A percentile compares a stretch with the other conserved stretches of the same genome.
Conservation (phyloP, 2,797 vertebrate genomes). For the Pelodytes ibericus region DNA sequence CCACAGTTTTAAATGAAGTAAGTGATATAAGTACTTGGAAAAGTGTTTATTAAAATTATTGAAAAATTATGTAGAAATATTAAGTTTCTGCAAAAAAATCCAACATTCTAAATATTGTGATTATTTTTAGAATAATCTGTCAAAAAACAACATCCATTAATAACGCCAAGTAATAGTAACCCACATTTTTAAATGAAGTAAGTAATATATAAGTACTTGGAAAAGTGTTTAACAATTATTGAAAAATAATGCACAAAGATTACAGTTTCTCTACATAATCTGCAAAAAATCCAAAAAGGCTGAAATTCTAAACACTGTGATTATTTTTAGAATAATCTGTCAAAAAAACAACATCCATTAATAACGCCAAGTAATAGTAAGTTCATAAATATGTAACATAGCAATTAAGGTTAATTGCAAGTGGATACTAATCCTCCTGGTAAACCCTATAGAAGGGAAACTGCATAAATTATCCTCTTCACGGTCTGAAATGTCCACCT, state of each 20-base stretch:
- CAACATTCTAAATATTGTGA: neutral
- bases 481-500: neutral
- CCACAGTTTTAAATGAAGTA: too few species aligned
- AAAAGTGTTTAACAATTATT: too few species aligned
- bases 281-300: neutral
- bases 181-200: too few species aligned
- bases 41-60: too few species aligned
- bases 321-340: neutral
- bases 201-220: too few species aligned
- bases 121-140: neutral
- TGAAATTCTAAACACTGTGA: neutral
- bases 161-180: neutral
- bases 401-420: slow-evolving; percentile 24
- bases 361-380: neutral
- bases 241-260: too few species aligned
- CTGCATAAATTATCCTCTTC: slow-evolving; percentile 10
- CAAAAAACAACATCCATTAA: neutral
- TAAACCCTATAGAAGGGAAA: neutral
- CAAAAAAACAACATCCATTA: neutral
- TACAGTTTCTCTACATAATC: too few species aligned
- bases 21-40: too few species aligned
- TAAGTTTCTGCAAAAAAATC: too few species aligned
- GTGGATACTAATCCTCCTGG: neutral
- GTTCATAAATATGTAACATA: slow-evolving; percentile 26
- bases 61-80: too few species aligned